Evolutionary conservation across 1,140 invertebrate species (phyloP).

Genomic region (Zaprionus vittiger): DNA sequence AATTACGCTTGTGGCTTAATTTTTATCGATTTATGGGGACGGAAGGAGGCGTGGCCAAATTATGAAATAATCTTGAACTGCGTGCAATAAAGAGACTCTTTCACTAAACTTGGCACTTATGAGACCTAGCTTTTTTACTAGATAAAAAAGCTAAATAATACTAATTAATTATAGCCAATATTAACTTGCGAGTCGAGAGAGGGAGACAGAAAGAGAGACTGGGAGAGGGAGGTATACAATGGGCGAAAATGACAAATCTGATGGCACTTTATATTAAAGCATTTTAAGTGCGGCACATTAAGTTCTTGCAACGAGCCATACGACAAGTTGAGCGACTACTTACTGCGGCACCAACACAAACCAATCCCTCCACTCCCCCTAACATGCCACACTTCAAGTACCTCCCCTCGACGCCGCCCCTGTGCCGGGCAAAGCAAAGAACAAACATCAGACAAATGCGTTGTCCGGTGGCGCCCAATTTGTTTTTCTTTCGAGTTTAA

Average conservation of each 20-base stretch:
- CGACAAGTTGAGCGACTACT: constrained; percentile 47
- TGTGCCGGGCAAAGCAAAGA: constrained; percentile 28
- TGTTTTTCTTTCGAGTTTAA: constrained; percentile 81
- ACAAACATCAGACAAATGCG: constrained; percentile 70
- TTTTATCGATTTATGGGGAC: too few species aligned
- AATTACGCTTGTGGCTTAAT: too few species aligned
- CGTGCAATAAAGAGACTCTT: too few species aligned
- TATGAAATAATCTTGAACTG: too few species aligned
- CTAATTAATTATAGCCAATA: constrained; percentile 5
- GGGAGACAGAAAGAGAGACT: not conserved
- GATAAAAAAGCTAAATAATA: constrained; percentile 4
- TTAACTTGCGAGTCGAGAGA: not conserved
- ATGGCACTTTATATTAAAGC: constrained; percentile 45
- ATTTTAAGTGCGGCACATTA: constrained; percentile 41
- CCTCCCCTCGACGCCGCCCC: not conserved
- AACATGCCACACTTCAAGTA: not conserved
- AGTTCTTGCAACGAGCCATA: constrained; percentile 42
- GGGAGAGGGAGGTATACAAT: not conserved
- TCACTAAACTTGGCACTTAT: too few species aligned
- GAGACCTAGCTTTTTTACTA: not conserved
- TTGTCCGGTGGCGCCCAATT: constrained; percentile 77
- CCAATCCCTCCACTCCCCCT: not conserved
- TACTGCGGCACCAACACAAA: not conserved
- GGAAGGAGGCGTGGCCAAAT: too few species aligned
- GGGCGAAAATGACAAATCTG: constrained; percentile 34